phyloP scores from a whole-genome alignment of 2,113 vertebrate genomes.

The Axis porcinus region DNA sequence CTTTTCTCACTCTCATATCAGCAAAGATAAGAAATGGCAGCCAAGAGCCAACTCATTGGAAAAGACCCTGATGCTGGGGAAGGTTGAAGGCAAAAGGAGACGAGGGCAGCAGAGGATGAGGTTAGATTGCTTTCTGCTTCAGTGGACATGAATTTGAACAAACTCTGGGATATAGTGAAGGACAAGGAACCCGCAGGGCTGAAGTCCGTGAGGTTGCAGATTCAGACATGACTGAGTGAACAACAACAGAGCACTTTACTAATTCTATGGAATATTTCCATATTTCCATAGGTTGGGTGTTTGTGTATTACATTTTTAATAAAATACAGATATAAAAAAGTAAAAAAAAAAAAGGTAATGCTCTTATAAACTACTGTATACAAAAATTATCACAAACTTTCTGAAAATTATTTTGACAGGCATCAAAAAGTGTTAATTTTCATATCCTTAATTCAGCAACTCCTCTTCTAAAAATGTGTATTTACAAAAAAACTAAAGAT shows the following conservation, averaged over 20 bases:
- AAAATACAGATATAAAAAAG: background rate
- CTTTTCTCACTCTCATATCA: background rate
- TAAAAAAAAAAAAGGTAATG: background rate
- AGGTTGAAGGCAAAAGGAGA: background rate
- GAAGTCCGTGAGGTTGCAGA: background rate
- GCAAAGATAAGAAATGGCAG: background rate
- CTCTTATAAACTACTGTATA: background rate
- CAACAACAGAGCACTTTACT: background rate
- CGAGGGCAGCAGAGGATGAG: background rate
- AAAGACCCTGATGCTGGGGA: background rate
- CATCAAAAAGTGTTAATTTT: background rate
- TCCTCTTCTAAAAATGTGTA: background rate
- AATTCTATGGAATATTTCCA: background rate
- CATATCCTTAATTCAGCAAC: background rate
- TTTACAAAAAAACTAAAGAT: background rate
- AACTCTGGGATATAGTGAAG: background rate
- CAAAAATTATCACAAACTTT: background rate
- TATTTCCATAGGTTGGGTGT: background rate
- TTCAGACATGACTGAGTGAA: background rate
- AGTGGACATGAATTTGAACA: background rate
- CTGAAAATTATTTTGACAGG: background rate
- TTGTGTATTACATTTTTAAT: background rate
- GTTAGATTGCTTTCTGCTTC: background rate
- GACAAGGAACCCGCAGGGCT: background rate
- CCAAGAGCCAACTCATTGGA: background rate